Evolutionary conservation across 2,797 vertebrate species (phyloP), one percentile per base, ranked within the genome.

Genomic region (Rallus crepitans): DNA sequence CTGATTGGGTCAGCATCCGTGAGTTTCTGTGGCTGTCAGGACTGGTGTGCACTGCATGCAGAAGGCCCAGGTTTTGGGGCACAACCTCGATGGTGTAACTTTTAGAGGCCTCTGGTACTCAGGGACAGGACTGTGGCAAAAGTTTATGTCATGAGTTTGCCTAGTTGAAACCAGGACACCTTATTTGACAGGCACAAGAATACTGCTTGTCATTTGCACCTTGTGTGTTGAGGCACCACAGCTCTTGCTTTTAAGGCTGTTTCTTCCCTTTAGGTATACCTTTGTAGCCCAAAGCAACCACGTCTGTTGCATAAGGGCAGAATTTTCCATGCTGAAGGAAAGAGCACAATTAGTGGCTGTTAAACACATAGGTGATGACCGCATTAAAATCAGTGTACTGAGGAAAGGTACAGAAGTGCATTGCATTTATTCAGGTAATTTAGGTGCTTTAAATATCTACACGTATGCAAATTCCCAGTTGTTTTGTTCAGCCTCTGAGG

Each of bases 331-430:
- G 80, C 66, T 71, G 66, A 70, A 15, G 39, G 15, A 91, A 95
- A 60, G 66, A 86, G 76, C 80, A 73, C 56, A 84, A 80, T 82
- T 93, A 77, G 70, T 93, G 82, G 16, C 60, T 81, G 35, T 82
- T 86, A 82, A 72, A 63, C 6, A 11, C 39, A 60, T 13, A 72
- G 66, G 10, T 2, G 1, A 45, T 70, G 73, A 88, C 81, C 91
- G 82, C 77, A 82, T 82, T 91, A 94, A 94, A 90, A 84, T 33
- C 2, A 3, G 9, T 5, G 33, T 56, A 59, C 31, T 52, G 82
- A 73, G 73, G 72, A 82, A 87, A 92, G 30, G 47, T 63, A 23
- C 47, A 45, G 50, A 72, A 87, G 16, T 61, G 25, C 3, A 1
- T 12, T 73, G 40, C 24, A 25, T 94, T 64, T 64, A 61, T 47